Conservation (phyloP, 2,113 vertebrate species). For the Oenanthe melanoleuca region DNA sequence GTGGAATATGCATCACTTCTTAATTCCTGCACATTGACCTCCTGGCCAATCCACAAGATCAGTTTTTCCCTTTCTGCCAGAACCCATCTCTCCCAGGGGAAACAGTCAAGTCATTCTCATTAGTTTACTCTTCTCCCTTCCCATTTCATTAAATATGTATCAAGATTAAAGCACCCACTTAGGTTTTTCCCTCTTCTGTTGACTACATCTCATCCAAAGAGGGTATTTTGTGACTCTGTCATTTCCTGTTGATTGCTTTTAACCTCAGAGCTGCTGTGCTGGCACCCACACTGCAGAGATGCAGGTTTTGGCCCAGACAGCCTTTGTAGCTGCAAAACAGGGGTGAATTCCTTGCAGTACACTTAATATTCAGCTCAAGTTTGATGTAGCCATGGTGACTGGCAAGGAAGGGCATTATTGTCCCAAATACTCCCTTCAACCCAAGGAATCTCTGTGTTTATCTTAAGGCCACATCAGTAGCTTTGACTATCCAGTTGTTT, state of each 20-base stretch:
- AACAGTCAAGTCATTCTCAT: background rate
- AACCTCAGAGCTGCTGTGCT: background rate
- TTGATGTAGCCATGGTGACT: slow-evolving; percentile 49
- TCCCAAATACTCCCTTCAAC: slow-evolving; percentile 10
- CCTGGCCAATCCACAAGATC: background rate
- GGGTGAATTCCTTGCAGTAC: background rate
- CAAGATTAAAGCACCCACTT: slow-evolving; percentile 24
- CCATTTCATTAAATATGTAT: slow-evolving; percentile 31
- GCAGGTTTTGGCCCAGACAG: background rate
- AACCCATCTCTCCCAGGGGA: background rate
- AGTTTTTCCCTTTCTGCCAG: background rate
- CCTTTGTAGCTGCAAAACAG: background rate
- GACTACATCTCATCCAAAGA: slow-evolving; percentile 11
- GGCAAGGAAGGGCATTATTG: slow-evolving; percentile 26
- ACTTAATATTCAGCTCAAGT: slow-evolving; percentile 49
- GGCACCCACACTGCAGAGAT: background rate
- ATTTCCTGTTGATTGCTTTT: slow-evolving; percentile 15
- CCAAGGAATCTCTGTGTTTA: background rate
- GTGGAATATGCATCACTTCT: background rate
- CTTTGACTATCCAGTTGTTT: background rate
- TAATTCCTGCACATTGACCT: background rate
- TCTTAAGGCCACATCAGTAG: background rate
- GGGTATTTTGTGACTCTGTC: background rate
- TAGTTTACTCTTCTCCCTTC: background rate
- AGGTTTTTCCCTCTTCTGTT: background rate